Base-by-base conservation (phyloP, 2,113 vertebrate species). In the Cebidichthys violaceus region DNA sequence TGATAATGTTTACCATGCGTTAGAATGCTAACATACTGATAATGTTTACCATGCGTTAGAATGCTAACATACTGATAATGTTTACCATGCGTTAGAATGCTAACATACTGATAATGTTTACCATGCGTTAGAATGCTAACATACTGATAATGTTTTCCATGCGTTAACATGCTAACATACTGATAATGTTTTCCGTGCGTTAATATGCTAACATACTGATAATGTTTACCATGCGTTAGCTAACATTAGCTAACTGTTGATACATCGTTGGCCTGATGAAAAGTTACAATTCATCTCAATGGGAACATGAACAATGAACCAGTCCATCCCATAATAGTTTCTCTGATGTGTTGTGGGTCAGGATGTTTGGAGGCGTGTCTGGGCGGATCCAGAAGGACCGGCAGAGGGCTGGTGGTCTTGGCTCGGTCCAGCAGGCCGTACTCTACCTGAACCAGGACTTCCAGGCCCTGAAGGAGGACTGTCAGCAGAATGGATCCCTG, bases 361-460 rank as follows among this genome's bases (percentile, higher is more conserved):
- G 86, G 55, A 79, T 91, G 92, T 73, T 95, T 83, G 10, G 89
- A 82, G 39, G 89, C 0, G 17, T 77, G 22, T 87, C 92, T 8
- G 24, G 1, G 17, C 62, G n/a, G 45, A 87, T 98, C 39, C 84
- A 92, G 61, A 84, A 75, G 17, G 93, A 91, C 33, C 94, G 95
- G 20, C 90, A 94, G 79, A 94, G 88, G 86, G 95, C 95, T 0
- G 91, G 88, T 1, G 97, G 97, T 0, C 37, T 96, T 14, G 97
- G 97, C 20, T 92, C 94, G 0, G 91, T 96, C 73, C 6, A 94
- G 50, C 81, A 93, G 20, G 95, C 92, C 0, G 67, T 83, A 0
- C 95, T 77, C n/a, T 96, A 97, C 81, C 70, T 95, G 88, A 94
- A 95, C 61, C 97, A 99, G 92, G 96, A 98, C 91, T 98, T 93